These are phyloP conservation scores for Montifringilla adamsi DNA, from an alignment of 2,113 vertebrate genomes.

Conservation along the genomic window DNA sequence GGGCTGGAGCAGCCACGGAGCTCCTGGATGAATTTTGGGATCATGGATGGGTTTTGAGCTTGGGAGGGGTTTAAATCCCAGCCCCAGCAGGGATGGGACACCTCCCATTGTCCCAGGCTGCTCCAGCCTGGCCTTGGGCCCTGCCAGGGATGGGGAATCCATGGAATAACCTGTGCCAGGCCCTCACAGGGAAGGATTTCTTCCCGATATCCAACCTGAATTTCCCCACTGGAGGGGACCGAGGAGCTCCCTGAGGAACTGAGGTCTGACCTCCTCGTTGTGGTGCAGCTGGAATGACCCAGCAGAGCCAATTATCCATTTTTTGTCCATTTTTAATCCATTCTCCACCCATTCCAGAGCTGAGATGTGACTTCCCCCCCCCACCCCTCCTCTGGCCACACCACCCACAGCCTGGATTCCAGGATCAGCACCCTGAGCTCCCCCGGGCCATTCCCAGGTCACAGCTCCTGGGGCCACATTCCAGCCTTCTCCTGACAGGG, in stretches of 20 bases:
- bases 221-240: no score
- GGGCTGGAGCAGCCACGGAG: no score
- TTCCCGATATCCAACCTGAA: rapidly evolving
- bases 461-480: background rate
- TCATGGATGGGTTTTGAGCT: no score
- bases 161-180: background rate
- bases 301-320: background rate
- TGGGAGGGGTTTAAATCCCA: no score
- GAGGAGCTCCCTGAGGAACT: background rate
- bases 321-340: background rate
- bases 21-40: no score
- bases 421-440: background rate
- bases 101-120: no score
- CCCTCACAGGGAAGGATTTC: background rate
- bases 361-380: rapidly evolving
- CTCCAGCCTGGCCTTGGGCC: background rate
- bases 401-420: background rate
- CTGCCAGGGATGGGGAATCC: background rate
- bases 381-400: background rate
- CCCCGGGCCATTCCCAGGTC: background rate
- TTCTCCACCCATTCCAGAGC: background rate
- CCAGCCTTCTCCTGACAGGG: background rate
- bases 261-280: background rate
- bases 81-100: no score
- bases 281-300: rapidly evolving